Evolutionary conservation across 2,113 vertebrate genomes (phyloP).

Genomic region (Natator depressus): DNA sequence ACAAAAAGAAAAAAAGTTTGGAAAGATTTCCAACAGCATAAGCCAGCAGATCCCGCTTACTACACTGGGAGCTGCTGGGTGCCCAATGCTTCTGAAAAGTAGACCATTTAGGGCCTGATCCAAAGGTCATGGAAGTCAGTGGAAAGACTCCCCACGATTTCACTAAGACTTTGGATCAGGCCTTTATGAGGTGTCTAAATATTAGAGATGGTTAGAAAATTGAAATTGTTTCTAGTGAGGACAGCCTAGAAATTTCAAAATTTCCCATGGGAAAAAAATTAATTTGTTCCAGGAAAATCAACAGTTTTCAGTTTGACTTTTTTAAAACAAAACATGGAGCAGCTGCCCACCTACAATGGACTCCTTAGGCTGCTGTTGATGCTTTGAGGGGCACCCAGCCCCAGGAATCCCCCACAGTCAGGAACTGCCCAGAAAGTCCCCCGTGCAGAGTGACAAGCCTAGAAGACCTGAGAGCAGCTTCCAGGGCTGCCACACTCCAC

Average conservation of each 20-base stretch:
- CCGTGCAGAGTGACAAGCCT: background rate
- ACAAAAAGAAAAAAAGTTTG: background rate
- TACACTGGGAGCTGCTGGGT: background rate
- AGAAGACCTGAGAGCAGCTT: background rate
- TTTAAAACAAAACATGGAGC: background rate
- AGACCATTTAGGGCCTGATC: background rate
- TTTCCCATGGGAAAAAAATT: background rate
- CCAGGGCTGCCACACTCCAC: background rate
- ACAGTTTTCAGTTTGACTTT: background rate
- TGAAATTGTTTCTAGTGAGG: background rate
- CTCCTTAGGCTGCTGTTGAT: background rate
- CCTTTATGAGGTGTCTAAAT: background rate
- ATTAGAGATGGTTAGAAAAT: background rate
- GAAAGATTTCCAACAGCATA: background rate
- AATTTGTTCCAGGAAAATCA: background rate
- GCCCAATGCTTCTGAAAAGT: background rate
- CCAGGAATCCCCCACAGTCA: background rate
- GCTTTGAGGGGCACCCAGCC: background rate
- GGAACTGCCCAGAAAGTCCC: background rate
- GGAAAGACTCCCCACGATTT: background rate
- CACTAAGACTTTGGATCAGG: background rate
- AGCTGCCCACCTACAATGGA: background rate
- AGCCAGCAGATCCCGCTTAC: background rate
- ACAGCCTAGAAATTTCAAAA: background rate
- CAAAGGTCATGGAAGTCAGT: background rate